Conservation (phyloP, 2,888 invertebrate species). For the Drosophila niveifrons region DNA sequence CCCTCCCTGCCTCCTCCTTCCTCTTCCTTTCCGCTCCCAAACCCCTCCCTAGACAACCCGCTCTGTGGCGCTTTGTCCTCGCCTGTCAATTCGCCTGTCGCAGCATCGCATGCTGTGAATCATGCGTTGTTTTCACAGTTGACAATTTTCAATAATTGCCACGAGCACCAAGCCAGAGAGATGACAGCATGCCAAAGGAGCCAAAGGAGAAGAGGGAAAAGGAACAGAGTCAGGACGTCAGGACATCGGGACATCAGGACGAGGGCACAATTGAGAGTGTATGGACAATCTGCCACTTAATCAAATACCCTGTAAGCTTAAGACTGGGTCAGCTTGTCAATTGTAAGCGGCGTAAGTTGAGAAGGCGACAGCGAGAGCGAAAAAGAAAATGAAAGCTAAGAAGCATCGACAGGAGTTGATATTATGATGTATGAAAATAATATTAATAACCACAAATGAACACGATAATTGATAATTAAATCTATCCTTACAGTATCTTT, state of each 20-base stretch:
- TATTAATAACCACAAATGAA: no score
- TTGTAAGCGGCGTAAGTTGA: not conserved
- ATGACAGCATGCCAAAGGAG: conserved; percentile 1
- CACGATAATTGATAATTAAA: no score
- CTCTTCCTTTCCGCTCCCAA: not conserved
- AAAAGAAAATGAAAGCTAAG: not conserved
- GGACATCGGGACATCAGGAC: not conserved
- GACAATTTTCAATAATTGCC: conserved; percentile 68
- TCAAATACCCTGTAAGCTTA: not conserved
- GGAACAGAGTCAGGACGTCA: not conserved
- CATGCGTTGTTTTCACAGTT: conserved; percentile 65
- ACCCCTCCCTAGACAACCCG: conserved; percentile 2
- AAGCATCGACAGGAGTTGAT: no score
- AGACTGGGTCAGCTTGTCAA: not conserved
- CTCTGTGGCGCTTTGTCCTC: conserved; percentile 28
- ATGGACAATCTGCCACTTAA: conserved; percentile 12
- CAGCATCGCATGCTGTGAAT: conserved; percentile 56
- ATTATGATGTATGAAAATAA: no score
- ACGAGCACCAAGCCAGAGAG: conserved; percentile 14
- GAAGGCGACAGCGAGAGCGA: no score
- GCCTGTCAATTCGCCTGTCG: conserved; percentile 52
- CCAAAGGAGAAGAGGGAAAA: not conserved
- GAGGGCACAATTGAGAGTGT: not conserved
- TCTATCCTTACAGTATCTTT: no score
- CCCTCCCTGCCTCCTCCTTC: no score